A percentile compares a stretch with the other conserved stretches of the same genome.
Evolutionary conservation across 2,113 vertebrate genomes (phyloP).

Genomic region (Pygoscelis adeliae): DNA sequence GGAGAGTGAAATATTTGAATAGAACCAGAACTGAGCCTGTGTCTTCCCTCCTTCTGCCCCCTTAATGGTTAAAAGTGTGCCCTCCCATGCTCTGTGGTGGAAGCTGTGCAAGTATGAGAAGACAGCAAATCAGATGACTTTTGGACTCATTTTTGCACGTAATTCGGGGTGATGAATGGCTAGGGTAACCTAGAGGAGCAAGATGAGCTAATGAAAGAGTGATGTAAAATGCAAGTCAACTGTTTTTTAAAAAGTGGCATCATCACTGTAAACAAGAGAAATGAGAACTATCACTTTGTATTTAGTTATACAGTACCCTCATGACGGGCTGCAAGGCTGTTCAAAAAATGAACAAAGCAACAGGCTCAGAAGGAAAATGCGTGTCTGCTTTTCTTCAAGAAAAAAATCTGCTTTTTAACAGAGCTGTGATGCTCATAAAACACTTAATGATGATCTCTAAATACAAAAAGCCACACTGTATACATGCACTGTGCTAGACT

Average conservation of each 20-base stretch:
- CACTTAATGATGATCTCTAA: conserved; percentile 44
- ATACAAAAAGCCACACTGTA: background rate
- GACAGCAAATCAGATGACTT: background rate
- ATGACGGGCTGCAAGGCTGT: conserved; percentile 39
- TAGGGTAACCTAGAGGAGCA: conserved; percentile 51
- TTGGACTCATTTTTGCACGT: conserved; percentile 39
- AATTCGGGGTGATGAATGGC: conserved; percentile 38
- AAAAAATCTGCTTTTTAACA: conserved; percentile 25
- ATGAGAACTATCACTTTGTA: conserved; percentile 59
- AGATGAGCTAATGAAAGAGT: conserved; percentile 61
- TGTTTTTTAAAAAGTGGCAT: conserved; percentile 52
- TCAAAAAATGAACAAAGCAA: conserved; percentile 66
- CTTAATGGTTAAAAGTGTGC: background rate
- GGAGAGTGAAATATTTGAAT: background rate
- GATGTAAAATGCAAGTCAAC: conserved; percentile 66
- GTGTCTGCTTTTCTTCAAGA: conserved; percentile 16
- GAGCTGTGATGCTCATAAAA: conserved; percentile 56
- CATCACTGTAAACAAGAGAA: conserved; percentile 64
- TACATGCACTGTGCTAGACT: background rate
- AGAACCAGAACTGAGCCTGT: background rate
- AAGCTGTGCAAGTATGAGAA: background rate
- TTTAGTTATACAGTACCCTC: conserved; percentile 33
- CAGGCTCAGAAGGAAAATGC: conserved; percentile 47
- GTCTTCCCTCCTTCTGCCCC: background rate
- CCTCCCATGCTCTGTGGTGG: background rate